Evolutionary conservation across 2,888 invertebrate species (phyloP).

Genomic region (Heliconius erato): DNA sequence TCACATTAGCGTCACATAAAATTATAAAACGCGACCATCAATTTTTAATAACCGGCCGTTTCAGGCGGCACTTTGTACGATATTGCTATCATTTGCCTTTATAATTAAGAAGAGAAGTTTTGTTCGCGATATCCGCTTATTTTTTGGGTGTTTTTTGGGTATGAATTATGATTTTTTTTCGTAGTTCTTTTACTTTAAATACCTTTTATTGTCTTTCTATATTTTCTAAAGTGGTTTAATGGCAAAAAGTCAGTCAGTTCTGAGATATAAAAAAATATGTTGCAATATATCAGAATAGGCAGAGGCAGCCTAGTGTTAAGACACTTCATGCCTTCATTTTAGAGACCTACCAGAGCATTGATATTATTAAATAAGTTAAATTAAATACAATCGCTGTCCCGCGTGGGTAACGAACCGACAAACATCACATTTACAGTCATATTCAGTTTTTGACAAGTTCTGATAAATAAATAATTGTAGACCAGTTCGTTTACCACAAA

Average conservation of each 20-base stretch:
- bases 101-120: constrained; percentile 37
- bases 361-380: too few species aligned
- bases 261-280: too few species aligned
- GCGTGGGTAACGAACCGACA: too few species aligned
- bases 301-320: too few species aligned
- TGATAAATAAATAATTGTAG: too few species aligned
- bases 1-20: constrained; percentile 39
- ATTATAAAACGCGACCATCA: constrained; percentile 36
- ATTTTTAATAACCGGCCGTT: constrained; percentile 42
- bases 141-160: constrained; percentile 7
- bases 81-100: constrained; percentile 36
- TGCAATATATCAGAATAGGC: too few species aligned
- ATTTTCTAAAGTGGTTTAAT: too few species aligned
- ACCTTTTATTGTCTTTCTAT: not conserved
- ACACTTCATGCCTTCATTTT: too few species aligned
- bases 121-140: constrained; percentile 18
- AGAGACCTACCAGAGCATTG: too few species aligned
- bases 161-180: not conserved
- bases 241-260: too few species aligned
- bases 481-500: too few species aligned
- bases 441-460: not conserved
- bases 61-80: constrained; percentile 19
- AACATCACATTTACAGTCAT: not conserved
- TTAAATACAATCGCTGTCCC: too few species aligned
- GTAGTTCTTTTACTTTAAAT: not conserved